Evolutionary conservation across 1,140 invertebrate species (phyloP), one percentile per base, ranked within the genome.

Genomic region (Cryptotermes secundus): DNA sequence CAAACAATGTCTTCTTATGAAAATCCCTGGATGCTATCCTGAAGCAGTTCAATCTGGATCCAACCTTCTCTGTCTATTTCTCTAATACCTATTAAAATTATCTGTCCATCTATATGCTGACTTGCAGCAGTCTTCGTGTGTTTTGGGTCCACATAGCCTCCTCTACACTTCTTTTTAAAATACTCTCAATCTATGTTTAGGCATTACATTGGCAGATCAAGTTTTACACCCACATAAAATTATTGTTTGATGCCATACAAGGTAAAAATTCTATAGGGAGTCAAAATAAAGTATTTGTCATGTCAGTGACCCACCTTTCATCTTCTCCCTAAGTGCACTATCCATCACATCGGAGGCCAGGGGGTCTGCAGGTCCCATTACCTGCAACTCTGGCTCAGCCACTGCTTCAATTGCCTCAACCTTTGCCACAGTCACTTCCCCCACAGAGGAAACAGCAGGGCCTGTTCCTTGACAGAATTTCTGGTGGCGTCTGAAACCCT

Each of bases 401-500:
- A 38, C 80, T 26, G n/a, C 22, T 38, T 80, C 79, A 34, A 80
- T 34, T 22, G 34, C 22, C 80, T 81, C 80, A 36, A 81, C 35
- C 26, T 81, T 35, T 4, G 38, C 34, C 38, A 81, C 80, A n/a
- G 80, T 24, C 38, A 82, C 81, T 31, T 45, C 36, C 19, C 19
- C 38, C 12, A n/a, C 24, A 45, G 38, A 19, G 19, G 81, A 45
- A 38, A 19, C 80, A 80, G 34, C 19, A 10, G 80, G 1, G 3
- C 24, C 22, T 34, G n/a, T 79, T 79, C 38, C 81, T 10, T 38
- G 38, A 82, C 81, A 82, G n/a, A 82, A 82, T 31, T 45, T 82
- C 2, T 82, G 81, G 31, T 82, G 81, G 19, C 81, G 36, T 31
- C 45, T 82, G 16, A 45, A 45, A 82, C 81, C 81, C 81, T 82